Conservation (phyloP, 1,140 invertebrate genomes). For the Atta texana region DNA sequence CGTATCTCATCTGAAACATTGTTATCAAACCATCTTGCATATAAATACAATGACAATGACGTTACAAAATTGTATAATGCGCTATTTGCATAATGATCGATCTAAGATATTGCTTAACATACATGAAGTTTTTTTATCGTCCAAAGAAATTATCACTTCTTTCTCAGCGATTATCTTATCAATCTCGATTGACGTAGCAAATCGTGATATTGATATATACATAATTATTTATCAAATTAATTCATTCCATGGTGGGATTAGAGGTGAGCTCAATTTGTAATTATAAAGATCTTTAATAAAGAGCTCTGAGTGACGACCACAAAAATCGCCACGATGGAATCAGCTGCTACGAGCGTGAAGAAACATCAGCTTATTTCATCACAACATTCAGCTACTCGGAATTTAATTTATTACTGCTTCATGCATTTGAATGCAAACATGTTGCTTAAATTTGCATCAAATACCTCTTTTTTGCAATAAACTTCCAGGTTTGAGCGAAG, state of each 20-base stretch:
- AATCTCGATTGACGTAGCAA: background rate
- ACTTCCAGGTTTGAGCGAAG: background rate
- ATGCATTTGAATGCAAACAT: background rate
- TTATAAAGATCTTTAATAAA: background rate
- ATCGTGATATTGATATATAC: background rate
- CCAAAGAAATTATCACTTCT: background rate
- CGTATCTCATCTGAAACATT: background rate
- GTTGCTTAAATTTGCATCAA: background rate
- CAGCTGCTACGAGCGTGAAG: background rate
- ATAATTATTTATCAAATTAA: background rate
- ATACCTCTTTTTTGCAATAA: background rate
- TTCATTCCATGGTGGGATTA: background rate
- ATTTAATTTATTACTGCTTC: conserved; percentile 7
- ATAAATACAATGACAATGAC: background rate
- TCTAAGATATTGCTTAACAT: background rate
- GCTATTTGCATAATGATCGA: conserved; percentile 38
- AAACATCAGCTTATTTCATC: conserved; percentile 19
- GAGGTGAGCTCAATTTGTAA: background rate
- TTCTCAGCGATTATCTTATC: background rate
- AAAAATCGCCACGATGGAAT: background rate
- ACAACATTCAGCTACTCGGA: background rate
- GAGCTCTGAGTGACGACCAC: background rate
- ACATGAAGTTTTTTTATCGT: conserved; percentile 1
- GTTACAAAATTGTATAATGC: background rate
- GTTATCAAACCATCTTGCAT: background rate